Conservation (phyloP, 2,113 vertebrate species). For the Tragelaphus strepsiceros region DNA sequence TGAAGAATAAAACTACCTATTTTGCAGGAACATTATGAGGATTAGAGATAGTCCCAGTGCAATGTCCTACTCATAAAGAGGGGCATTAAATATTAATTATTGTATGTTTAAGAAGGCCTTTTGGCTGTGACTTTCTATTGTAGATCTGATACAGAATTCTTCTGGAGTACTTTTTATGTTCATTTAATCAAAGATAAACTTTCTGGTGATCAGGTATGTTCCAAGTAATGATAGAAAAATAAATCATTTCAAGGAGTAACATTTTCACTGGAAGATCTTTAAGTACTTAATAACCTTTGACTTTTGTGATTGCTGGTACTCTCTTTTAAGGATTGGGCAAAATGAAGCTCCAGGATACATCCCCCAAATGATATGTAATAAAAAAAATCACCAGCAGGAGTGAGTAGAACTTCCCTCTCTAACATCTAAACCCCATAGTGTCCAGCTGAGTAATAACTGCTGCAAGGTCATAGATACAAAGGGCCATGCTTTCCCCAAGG, state of each 20-base stretch:
- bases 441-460: slow-evolving; percentile 51
- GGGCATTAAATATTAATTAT: neutral
- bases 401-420: slow-evolving; percentile 34
- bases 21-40: slow-evolving; percentile 19
- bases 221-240: slow-evolving; percentile 13
- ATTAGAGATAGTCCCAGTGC: slow-evolving; percentile 30
- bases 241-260: neutral
- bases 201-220: slow-evolving; percentile 41
- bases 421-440: slow-evolving; percentile 34
- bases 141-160: slow-evolving; percentile 4
- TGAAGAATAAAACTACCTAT: neutral
- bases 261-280: slow-evolving; percentile 29
- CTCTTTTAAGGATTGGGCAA: slow-evolving; percentile 29
- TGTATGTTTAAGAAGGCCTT: neutral
- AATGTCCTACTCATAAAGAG: neutral
- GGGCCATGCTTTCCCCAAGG: slow-evolving; percentile 14
- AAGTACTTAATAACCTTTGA: neutral
- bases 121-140: slow-evolving; percentile 32
- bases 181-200: slow-evolving; percentile 45
- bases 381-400: neutral
- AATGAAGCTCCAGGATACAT: slow-evolving; percentile 22
- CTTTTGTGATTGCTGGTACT: slow-evolving; percentile 15
- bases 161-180: slow-evolving; percentile 9
- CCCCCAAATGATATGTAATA: slow-evolving; percentile 25
- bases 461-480: slow-evolving; percentile 59